Evolutionary conservation across 2,888 invertebrate genomes (phyloP).

Genomic region (Pammene fasciana): DNA sequence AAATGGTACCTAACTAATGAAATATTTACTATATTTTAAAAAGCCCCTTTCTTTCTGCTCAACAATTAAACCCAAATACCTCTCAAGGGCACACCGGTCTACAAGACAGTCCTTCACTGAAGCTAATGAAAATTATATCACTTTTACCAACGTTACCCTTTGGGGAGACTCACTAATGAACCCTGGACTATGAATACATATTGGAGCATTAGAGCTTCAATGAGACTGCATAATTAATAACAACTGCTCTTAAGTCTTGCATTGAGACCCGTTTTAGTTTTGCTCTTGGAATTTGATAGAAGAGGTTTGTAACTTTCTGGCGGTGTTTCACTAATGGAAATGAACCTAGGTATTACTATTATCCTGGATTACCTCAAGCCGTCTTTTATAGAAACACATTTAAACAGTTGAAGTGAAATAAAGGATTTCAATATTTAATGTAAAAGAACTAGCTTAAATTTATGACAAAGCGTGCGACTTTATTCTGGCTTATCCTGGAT

Average conservation of each 20-base stretch:
- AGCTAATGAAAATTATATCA: conserved; percentile 57
- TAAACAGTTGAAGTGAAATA: too few relatives aligned
- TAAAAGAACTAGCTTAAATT: too few relatives aligned
- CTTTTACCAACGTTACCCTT: conserved; percentile 49
- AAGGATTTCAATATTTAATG: too few relatives aligned
- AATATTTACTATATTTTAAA: too few relatives aligned
- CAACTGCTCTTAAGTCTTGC: conserved; percentile 58
- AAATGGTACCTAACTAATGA: too few relatives aligned
- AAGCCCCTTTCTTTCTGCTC: too few relatives aligned
- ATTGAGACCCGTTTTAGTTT: conserved; percentile 47
- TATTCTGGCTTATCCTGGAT: too few relatives aligned
- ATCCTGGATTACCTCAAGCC: too few relatives aligned
- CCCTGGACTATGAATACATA: conserved; percentile 74
- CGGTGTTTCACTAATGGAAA: background rate
- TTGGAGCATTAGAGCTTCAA: conserved; percentile 68
- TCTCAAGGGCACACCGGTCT: background rate
- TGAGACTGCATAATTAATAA: conserved; percentile 71
- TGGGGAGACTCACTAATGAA: conserved; percentile 64
- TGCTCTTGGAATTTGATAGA: conserved; percentile 26
- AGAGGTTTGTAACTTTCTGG: background rate
- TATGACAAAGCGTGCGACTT: too few relatives aligned
- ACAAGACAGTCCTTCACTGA: conserved; percentile 17
- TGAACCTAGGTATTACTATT: too few relatives aligned
- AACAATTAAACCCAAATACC: background rate
- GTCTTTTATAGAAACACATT: too few relatives aligned